These are phyloP conservation scores for Drosophila percnosoma DNA, from an alignment of 2,888 invertebrate species.

Conservation along the genomic window DNA sequence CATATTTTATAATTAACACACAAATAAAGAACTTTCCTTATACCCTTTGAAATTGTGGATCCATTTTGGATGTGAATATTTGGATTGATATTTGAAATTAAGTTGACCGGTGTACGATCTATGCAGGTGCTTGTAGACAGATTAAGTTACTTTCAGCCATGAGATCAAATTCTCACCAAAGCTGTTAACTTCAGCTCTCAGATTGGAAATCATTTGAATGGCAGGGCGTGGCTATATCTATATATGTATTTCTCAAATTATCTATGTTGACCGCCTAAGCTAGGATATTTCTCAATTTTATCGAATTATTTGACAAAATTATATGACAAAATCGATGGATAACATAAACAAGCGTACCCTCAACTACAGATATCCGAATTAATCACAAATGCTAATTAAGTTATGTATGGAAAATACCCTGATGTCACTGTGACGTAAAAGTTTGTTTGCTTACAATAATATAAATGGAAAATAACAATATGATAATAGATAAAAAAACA, in stretches of 20 bases:
- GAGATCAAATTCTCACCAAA: background rate
- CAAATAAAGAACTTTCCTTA: too few species aligned
- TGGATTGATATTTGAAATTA: background rate
- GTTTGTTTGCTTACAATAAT: background rate
- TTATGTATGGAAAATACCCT: slow-evolving; percentile 19
- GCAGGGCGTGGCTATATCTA: background rate
- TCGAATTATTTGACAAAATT: background rate
- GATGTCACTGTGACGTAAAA: slow-evolving; percentile 23
- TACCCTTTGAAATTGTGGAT: background rate
- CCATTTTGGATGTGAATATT: background rate
- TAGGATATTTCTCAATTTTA: background rate
- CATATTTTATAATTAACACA: background rate
- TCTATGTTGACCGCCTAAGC: background rate
- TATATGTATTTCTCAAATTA: background rate
- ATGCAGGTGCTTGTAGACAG: too few species aligned
- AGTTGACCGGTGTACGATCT: background rate
- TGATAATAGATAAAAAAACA: background rate
- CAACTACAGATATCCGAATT: slow-evolving; percentile 7
- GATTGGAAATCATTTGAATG: background rate
- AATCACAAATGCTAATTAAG: background rate
- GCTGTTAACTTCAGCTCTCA: background rate
- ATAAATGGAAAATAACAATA: slow-evolving; percentile 13
- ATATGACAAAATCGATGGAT: background rate
- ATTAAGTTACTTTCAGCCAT: background rate
- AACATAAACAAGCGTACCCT: background rate